phyloP scores from a whole-genome alignment of 1,140 invertebrate species.

The Parasteatoda tepidariorum region DNA sequence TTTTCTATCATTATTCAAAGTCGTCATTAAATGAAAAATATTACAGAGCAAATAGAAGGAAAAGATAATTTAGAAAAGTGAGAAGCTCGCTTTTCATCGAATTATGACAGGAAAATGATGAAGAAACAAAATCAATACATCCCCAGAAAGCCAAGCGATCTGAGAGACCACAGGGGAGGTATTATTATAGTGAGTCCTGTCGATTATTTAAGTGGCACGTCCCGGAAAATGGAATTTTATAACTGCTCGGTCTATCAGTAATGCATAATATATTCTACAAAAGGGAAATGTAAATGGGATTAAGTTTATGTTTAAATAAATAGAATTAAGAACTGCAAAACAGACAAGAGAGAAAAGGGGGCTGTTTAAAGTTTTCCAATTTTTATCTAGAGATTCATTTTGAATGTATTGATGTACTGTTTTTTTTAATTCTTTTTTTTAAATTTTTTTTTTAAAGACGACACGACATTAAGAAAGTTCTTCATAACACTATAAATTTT shows the following conservation, averaged over 20 bases:
- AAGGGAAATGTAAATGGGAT: conserved; percentile 38
- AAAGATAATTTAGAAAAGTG: too few relatives aligned
- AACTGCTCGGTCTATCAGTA: conserved; percentile 29
- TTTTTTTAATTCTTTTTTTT: too few relatives aligned
- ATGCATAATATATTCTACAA: conserved; percentile 40
- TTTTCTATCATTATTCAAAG: too few relatives aligned
- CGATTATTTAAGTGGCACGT: conserved; percentile 34
- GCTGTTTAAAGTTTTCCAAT: not conserved
- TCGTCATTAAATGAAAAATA: too few relatives aligned
- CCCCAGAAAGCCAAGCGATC: not conserved
- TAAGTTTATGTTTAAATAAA: conserved; percentile 42
- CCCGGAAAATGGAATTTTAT: conserved; percentile 42
- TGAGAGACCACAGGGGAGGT: not conserved
- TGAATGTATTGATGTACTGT: too few relatives aligned
- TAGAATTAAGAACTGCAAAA: conserved; percentile 2
- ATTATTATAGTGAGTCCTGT: not conserved
- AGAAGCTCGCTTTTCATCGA: conserved; percentile 6
- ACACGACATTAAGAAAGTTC: too few relatives aligned
- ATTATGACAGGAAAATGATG: conserved; percentile 6
- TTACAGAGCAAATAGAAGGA: too few relatives aligned
- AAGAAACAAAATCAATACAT: conserved; percentile 1
- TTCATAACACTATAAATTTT: too few relatives aligned
- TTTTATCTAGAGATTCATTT: not conserved
- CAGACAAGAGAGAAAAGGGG: not conserved
- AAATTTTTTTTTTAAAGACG: too few relatives aligned